A percentile compares a stretch with the other conserved stretches of the same genome.
Conservation (phyloP, 2,797 vertebrate genomes). For the Xiphophorus birchmanni region DNA sequence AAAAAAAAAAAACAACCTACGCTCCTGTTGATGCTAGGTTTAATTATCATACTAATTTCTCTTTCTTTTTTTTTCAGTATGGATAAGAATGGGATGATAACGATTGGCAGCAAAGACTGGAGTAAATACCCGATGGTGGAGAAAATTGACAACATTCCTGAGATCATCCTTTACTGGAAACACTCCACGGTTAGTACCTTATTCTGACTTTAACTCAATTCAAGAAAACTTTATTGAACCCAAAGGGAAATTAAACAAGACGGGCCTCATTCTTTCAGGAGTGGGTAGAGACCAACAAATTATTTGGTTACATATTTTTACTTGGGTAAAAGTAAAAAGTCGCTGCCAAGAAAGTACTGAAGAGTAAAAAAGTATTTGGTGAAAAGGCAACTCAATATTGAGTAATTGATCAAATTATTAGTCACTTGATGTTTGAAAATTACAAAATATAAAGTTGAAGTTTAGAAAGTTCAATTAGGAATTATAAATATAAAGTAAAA, state of each 20-base stretch:
- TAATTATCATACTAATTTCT: neutral
- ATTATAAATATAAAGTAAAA: too few relatives aligned
- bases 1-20: neutral
- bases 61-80: constrained; percentile 78
- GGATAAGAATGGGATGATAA: constrained; percentile 96
- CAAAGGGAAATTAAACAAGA: neutral
- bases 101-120: constrained; percentile 95
- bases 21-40: neutral
- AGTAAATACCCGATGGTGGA: constrained; percentile 88
- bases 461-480: too few relatives aligned
- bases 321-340: too few relatives aligned
- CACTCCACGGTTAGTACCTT: constrained; percentile 89
- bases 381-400: too few relatives aligned
- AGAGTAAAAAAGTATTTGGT: too few relatives aligned
- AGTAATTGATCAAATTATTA: too few relatives aligned
- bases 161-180: constrained; percentile 99
- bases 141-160: constrained; percentile 90
- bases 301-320: too few relatives aligned
- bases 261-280: neutral
- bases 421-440: too few relatives aligned
- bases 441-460: too few relatives aligned
- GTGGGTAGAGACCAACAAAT: too few relatives aligned
- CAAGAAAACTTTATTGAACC: too few relatives aligned
- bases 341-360: too few relatives aligned
- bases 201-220: neutral